phyloP scores from a whole-genome alignment of 2,888 invertebrate genomes.

The Rhamnusium bicolor region DNA sequence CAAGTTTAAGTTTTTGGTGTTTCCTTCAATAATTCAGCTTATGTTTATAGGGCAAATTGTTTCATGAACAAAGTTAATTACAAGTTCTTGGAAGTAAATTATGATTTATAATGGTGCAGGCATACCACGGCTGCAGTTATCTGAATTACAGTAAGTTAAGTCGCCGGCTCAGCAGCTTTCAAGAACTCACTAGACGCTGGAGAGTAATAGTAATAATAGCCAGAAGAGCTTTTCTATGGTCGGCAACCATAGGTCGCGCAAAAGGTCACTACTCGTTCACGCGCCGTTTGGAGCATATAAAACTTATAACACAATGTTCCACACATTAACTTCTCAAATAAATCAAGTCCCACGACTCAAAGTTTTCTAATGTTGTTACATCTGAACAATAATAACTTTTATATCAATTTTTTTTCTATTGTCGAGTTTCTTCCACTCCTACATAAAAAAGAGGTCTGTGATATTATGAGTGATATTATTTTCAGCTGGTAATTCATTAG shows the following conservation, averaged over 20 bases:
- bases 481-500: not conserved
- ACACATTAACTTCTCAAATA: constrained; percentile 54
- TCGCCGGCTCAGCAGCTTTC: constrained; percentile 50
- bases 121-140: constrained; percentile 46
- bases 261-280: constrained; percentile 50
- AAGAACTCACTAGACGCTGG: constrained; percentile 44
- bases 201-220: constrained; percentile 37
- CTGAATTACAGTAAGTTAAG: constrained; percentile 42
- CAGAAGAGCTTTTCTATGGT: constrained; percentile 35
- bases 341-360: constrained; percentile 46
- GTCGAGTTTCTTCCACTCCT: constrained; percentile 1
- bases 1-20: constrained; percentile 27
- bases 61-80: constrained; percentile 48
- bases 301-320: constrained; percentile 55
- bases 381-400: constrained; percentile 47
- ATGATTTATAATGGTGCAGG: constrained; percentile 41
- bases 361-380: constrained; percentile 34
- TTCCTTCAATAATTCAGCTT: constrained; percentile 26
- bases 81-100: constrained; percentile 49
- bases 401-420: constrained; percentile 35
- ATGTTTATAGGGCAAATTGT: constrained; percentile 44
- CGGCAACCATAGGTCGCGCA: constrained; percentile 36
- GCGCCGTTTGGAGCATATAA: constrained; percentile 50
- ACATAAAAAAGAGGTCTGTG: not conserved
- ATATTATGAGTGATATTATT: not conserved